phyloP scores from a whole-genome alignment of 2,888 invertebrate species.

The Cyaniris semiargus region DNA sequence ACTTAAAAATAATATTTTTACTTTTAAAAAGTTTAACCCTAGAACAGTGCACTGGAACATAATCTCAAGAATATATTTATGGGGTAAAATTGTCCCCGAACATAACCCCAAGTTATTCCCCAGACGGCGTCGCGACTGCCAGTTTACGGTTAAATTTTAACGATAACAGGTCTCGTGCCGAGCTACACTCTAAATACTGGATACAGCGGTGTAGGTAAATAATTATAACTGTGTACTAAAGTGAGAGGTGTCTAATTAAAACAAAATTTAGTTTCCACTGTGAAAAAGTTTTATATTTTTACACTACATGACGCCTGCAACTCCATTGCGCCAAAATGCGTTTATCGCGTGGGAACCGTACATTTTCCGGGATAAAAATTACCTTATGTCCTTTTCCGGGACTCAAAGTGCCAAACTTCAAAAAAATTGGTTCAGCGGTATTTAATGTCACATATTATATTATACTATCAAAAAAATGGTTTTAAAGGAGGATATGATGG shows the following conservation, averaged over 20 bases:
- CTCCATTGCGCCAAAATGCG: too few species aligned
- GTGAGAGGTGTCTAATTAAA: neutral
- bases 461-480: too few species aligned
- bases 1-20: neutral
- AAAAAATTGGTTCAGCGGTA: too few species aligned
- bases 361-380: too few species aligned
- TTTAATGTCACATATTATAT: too few species aligned
- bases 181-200: neutral
- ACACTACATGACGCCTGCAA: too few species aligned
- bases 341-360: too few species aligned
- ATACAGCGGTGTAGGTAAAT: neutral
- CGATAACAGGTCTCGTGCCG: slow-evolving; percentile 17
- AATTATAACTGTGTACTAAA: neutral
- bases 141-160: slow-evolving; percentile 28
- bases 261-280: neutral
- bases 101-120: slow-evolving; percentile 14
- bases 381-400: too few species aligned
- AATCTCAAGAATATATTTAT: slow-evolving; percentile 1
- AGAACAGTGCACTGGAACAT: neutral
- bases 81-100: neutral
- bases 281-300: neutral
- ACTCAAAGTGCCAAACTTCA: too few species aligned
- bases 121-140: slow-evolving; percentile 19
- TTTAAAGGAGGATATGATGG: too few species aligned
- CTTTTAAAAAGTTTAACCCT: neutral